Evolutionary conservation across 1,140 invertebrate genomes (phyloP), one percentile per base, ranked within the genome.

Genomic region (Habropoda laboriosa): DNA sequence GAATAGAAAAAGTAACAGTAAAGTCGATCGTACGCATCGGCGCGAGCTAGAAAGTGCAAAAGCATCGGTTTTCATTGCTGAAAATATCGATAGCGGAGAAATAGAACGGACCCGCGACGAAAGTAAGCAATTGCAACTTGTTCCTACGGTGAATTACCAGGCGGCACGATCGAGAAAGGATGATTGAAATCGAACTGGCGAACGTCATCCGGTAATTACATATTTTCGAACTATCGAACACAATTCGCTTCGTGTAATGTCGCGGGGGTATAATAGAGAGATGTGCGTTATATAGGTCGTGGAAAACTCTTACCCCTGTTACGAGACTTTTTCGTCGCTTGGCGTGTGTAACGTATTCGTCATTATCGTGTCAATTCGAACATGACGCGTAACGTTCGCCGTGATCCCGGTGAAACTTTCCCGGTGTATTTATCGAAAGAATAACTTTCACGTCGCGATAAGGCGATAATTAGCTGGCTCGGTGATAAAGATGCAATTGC

Each of bases 11-110:
- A 86, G 63, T 72, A 80, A 72, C 73, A 74, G 49, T 53, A 38
- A 83, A 40, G 32, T 12, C 63, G 73, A 84, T 81, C 55, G 67
- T 53, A 80, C 32, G 71, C 85, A 82, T 77, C 66, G 74, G 53
- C 64, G 73, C 63, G 58, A 87, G 57, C 84, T 89, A 86, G 89
- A 91, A 91, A 90, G 89, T 91, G 84, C 79, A 64, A 78, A 86
- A 86, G 80, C 75, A 82, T 79, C 72, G 66, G 67, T 86, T 81
- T 76, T 79, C 57, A 77, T 61, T 51, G 58, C 53, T 64, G 30
- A 40, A 74, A 77, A 77, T 66, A 57, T 57, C 3, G 68, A 74
- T 49, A 67, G 0, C n/a, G 27, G 79, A 83, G 81, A 87, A 89
- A 85, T 87, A 71, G 85, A 81, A 80, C 87, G 82, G 47, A 45